Evolutionary conservation across 2,797 vertebrate genomes (phyloP).

Genomic region (Lagocephalus sceleratus): DNA sequence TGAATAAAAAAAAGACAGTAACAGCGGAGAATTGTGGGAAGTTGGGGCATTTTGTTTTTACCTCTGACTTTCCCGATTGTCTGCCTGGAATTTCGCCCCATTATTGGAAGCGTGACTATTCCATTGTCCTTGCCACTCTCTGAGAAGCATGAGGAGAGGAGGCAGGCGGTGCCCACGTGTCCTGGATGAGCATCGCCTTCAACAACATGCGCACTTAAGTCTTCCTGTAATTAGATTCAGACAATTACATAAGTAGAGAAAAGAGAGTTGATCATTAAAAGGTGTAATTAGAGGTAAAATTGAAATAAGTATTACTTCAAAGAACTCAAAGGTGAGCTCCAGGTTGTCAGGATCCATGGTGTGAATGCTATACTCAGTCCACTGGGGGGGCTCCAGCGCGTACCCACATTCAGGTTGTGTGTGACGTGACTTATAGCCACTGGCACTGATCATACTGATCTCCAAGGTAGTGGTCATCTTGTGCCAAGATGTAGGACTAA

Average conservation of each 20-base stretch:
- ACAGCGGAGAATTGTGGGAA: too few species aligned
- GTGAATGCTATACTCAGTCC: constrained; percentile 95
- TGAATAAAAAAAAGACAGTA: too few species aligned
- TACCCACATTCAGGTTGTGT: constrained; percentile 95
- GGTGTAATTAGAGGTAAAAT: not conserved
- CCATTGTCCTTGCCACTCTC: constrained; percentile 87
- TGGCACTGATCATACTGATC: constrained; percentile 86
- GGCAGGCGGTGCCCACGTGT: constrained; percentile 88
- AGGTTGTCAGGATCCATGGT: constrained; percentile 97
- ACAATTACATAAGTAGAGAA: not conserved
- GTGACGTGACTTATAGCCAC: constrained; percentile 86
- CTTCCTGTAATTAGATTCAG: constrained; percentile 78
- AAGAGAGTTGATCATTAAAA: not conserved
- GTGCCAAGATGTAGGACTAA: constrained; percentile 72
- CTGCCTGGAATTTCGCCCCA: constrained; percentile 89
- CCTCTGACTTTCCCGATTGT: constrained; percentile 97
- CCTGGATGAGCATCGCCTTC: constrained; percentile 87
- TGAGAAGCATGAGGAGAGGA: constrained; percentile 88
- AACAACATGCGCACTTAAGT: constrained; percentile 86
- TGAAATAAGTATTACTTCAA: constrained; percentile 81
- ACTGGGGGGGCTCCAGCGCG: constrained; percentile 82
- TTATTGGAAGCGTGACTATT: constrained; percentile 89
- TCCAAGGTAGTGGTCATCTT: constrained; percentile 88
- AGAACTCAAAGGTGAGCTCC: constrained; percentile 95
- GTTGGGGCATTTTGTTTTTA: constrained; percentile 40